These are phyloP conservation scores for Ophion ventricosus DNA, from an alignment of 2,888 invertebrate genomes.

Conservation along the genomic window DNA sequence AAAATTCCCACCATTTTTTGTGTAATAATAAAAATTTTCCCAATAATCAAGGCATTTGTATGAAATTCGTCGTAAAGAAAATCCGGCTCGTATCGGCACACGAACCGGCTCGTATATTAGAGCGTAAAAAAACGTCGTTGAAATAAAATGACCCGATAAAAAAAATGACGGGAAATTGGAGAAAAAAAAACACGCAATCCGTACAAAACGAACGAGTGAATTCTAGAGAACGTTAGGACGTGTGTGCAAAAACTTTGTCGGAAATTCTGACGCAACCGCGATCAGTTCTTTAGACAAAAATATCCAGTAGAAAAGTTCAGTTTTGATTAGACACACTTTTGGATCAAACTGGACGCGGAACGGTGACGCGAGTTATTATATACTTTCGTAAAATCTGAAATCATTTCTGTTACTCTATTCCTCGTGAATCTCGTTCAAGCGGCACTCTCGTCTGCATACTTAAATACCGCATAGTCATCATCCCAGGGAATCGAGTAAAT, in stretches of 20 bases:
- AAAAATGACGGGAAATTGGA: too few species aligned
- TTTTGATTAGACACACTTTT: conserved; percentile 9
- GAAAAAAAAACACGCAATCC: too few species aligned
- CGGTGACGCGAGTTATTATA: too few species aligned
- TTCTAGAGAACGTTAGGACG: too few species aligned
- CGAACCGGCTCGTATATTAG: too few species aligned
- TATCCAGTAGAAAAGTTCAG: conserved; percentile 1
- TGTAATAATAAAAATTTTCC: not conserved
- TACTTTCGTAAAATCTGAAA: conserved; percentile 10
- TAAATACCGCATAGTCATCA: conserved; percentile 58
- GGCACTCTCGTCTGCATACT: conserved; percentile 57
- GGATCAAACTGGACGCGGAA: not conserved
- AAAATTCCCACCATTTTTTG: conserved; percentile 11
- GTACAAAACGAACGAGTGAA: too few species aligned
- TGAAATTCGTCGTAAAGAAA: too few species aligned
- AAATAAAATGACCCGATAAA: too few species aligned
- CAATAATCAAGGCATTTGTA: too few species aligned
- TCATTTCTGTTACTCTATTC: conserved; percentile 5
- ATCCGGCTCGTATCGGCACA: too few species aligned
- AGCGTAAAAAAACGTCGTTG: not conserved
- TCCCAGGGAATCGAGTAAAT: conserved; percentile 48
- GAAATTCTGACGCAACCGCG: not conserved
- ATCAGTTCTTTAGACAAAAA: not conserved
- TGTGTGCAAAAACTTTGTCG: not conserved
- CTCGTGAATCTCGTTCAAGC: conserved; percentile 17